A percentile compares a stretch with the other conserved stretches of the same genome.
These are phyloP conservation scores for Rhysida immarginata DNA, from an alignment of 1,140 invertebrate species.

Conservation along the genomic window DNA sequence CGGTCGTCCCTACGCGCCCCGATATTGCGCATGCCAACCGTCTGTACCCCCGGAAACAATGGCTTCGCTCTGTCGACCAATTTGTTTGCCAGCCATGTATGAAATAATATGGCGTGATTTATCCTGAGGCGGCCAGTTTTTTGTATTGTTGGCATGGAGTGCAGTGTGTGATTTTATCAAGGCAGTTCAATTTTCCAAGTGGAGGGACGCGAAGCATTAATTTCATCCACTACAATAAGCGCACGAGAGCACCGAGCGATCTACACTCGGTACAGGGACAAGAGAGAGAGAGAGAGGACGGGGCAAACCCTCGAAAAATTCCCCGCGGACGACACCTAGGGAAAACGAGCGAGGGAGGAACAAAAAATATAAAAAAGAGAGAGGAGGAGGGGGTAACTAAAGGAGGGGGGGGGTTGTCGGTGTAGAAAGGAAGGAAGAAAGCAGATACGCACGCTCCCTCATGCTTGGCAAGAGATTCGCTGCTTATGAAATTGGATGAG, in stretches of 20 bases:
- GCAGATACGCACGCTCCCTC: not conserved
- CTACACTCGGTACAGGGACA: not conserved
- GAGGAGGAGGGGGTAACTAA: not conserved
- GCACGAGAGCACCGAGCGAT: not conserved
- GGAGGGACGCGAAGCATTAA: not conserved
- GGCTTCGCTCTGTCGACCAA: not conserved
- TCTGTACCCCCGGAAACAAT: too few species aligned
- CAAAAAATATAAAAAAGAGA: not conserved
- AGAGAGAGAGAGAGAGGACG: not conserved
- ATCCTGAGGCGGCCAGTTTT: not conserved
- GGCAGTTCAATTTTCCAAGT: slow-evolving; percentile 5
- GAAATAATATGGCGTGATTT: not conserved
- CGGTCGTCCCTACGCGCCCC: too few species aligned
- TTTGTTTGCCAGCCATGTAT: not conserved
- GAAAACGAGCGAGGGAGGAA: not conserved
- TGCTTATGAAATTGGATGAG: slow-evolving; percentile 2
- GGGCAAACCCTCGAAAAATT: not conserved
- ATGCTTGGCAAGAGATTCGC: not conserved
- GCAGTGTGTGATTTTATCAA: slow-evolving; percentile 1
- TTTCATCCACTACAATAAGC: slow-evolving; percentile 7
- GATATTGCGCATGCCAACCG: too few species aligned
- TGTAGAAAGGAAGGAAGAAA: not conserved
- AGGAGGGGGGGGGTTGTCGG: not conserved
- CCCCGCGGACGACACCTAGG: not conserved
- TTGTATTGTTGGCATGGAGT: not conserved